Evolutionary conservation across 2,797 vertebrate genomes (phyloP), one percentile per base, ranked within the genome.

Genomic region (Chrysocyon brachyurus): DNA sequence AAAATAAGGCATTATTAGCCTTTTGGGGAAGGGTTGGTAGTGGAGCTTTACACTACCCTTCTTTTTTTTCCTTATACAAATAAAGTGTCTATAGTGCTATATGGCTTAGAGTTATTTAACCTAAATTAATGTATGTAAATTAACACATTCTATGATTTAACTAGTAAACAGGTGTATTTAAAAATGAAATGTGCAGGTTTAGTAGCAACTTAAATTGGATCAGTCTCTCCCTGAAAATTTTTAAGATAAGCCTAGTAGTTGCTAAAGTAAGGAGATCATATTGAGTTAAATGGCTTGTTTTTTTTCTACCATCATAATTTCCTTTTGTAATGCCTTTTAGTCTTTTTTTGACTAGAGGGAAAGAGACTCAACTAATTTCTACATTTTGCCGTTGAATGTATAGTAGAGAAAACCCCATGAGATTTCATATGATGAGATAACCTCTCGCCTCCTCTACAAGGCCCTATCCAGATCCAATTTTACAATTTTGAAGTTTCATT

Each of bases 401-500:
- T 56, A 63, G 9, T 84, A 96, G 5, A 87, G 24, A 90, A 88
- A 31, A 9, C 3, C 54, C 61, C 12, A 4, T 28, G 77, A 95
- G 77, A 96, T 81, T 87, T 94, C 78, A 57, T 40, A 57, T 46
- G 36, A 88, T 96, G 66, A 86, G 36, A 92, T 40, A 90, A 75
- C 17, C 21, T 63, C 87, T 54, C 5, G 11, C 59, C 31, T 97
- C 66, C 40, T 92, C 64, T 52, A 61, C 17, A 90, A 36, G 19
- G 70, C 63, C 63, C 88, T 57, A 86, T 56, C 56, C 61, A 82
- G 78, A 96, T 82, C 49, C 46, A 94, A 52, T 96, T 97, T 96
- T 82, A 96, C 56, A 96, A 70, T 92, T 91, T 40, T 96, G 78
- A 92, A 95, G 88, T 46, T 97, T 91, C 84, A 93, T 97, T 97